Conservation (phyloP, 2,888 invertebrate genomes). For the Entomobrya multifasciata region DNA sequence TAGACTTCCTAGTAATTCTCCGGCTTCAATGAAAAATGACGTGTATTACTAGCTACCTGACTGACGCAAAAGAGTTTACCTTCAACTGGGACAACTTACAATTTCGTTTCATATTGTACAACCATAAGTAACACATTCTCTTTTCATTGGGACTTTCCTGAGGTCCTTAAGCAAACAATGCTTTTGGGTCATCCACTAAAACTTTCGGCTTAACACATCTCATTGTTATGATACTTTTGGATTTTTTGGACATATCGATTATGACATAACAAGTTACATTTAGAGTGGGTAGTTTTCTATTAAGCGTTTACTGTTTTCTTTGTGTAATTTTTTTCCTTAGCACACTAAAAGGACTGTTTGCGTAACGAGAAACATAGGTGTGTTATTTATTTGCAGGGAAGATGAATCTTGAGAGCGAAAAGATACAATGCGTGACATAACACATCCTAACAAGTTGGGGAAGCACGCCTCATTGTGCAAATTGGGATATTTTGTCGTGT, state of each 20-base stretch:
- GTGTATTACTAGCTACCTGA: not conserved
- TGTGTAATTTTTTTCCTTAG: conserved; percentile 6
- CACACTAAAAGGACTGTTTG: conserved; percentile 7
- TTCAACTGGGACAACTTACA: conserved; percentile 50
- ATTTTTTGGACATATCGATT: not conserved
- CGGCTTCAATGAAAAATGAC: not conserved
- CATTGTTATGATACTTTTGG: not conserved
- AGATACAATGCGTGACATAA: not conserved
- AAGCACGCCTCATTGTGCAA: conserved; percentile 37
- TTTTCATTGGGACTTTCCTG: conserved; percentile 48
- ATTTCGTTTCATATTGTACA: too few species aligned
- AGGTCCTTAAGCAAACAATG: conserved; percentile 49
- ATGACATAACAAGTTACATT: conserved; percentile 8
- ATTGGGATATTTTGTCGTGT: conserved; percentile 1
- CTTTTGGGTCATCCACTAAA: conserved; percentile 53
- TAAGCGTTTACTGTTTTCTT: not conserved
- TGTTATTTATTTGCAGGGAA: not conserved
- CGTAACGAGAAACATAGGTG: not conserved
- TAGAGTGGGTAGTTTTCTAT: not conserved
- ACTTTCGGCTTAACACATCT: conserved; percentile 1
- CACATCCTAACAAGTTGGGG: not conserved
- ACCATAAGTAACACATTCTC: too few species aligned
- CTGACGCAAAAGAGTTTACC: conserved; percentile 1
- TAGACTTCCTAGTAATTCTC: conserved; percentile 23
- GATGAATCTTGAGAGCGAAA: too few species aligned